Base-by-base conservation (phyloP, 2,113 vertebrate species). In the Todiramphus saurophagus region DNA sequence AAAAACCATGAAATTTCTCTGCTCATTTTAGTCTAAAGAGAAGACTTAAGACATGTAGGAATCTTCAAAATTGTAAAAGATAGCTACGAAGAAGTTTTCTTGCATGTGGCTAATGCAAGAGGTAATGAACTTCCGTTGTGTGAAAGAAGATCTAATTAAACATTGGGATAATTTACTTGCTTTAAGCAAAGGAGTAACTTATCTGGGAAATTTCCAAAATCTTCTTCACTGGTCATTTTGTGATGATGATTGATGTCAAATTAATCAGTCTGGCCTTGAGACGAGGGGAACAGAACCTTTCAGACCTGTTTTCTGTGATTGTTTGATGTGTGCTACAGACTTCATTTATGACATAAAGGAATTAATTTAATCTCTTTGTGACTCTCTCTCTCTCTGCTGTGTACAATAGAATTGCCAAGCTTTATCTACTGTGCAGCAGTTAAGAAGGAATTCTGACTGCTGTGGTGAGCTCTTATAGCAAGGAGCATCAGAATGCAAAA, bases 361-460 rank as follows among this genome's bases (percentile, higher is more conserved):
- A 94, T 94, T 96, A 83, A 94, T 86, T 77, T 89, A 87, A 87
- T 94, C 81, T 95, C 77, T 83, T 91, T 82, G 76, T 89, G 73
- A 72, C 69, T 87, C 69, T 87, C 37, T 37, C 41, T 41, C 37
- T 94, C 85, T 89, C 33, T 93, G n/a, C 75, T 93, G 84, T 77
- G 21, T 93, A 80, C 89, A 66, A 82, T 91, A 87, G 62, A 59
- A 89, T 79, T 96, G 94, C 70, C 77, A 76, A 92, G 93, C 70
- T 92, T 76, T 93, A 82, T 87, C 77, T 95, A 30, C 70, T 46
- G 17, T 79, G 78, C 67, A 92, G 86, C 87, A 87, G 74, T 85
- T 95, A 50, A 91, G 89, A 87, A 84, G 81, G 87, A 83, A 82
- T 94, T 95, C 50, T 79, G 74, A 72, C 74, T 93, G 94, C 87